phyloP scores from a whole-genome alignment of 92 coral and sea anemone species.

The Bergia puertoricense region DNA sequence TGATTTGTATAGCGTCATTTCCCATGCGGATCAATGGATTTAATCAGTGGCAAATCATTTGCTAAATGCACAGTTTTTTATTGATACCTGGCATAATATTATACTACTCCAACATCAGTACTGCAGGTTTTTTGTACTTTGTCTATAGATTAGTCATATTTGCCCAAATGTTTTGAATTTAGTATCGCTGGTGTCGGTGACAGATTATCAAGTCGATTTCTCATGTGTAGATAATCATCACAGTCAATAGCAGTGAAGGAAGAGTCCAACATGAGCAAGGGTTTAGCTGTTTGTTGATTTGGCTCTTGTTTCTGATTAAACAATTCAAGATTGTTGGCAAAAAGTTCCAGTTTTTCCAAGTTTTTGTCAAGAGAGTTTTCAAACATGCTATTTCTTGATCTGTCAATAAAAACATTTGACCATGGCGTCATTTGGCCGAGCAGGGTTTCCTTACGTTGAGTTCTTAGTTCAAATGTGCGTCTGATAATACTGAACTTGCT shows the following conservation, averaged over 20 bases:
- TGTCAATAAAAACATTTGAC: background rate
- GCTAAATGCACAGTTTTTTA: too few relatives aligned
- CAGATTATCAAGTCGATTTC: constrained; percentile 59
- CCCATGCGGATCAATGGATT: too few relatives aligned
- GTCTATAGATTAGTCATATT: background rate
- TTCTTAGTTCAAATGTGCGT: constrained; percentile 57
- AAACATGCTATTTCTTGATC: background rate
- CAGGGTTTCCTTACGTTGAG: constrained; percentile 27
- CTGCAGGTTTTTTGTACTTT: background rate
- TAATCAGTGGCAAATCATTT: too few relatives aligned
- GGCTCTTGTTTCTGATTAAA: constrained; percentile 31
- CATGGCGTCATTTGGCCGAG: constrained; percentile 9
- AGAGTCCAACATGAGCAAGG: constrained; percentile 54
- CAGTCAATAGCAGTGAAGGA: constrained; percentile 70
- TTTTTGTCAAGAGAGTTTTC: background rate
- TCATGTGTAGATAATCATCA: constrained; percentile 63
- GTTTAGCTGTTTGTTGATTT: constrained; percentile 22
- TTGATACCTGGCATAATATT: too few relatives aligned
- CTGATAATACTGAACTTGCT: constrained; percentile 71
- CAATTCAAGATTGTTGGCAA: constrained; percentile 61
- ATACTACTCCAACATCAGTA: background rate
- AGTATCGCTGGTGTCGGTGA: constrained; percentile 61
- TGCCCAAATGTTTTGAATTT: background rate
- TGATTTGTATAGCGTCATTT: too few relatives aligned
- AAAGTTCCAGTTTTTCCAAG: constrained; percentile 52